Conservation (phyloP, 2,797 vertebrate genomes). For the Coracias cyanogaster region DNA sequence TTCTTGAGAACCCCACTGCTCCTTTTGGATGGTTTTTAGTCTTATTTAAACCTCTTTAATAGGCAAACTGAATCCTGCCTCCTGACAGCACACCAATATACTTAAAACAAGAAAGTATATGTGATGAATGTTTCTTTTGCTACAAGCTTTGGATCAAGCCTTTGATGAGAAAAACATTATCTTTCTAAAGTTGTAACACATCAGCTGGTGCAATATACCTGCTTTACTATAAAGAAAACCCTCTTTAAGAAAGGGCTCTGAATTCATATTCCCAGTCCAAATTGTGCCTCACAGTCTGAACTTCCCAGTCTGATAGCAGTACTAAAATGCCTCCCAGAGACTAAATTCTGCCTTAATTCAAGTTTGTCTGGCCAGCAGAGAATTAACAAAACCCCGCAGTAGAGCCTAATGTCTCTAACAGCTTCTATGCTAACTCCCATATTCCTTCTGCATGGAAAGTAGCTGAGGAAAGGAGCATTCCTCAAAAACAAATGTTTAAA, state of each 20-base stretch:
- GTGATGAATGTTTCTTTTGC: background rate
- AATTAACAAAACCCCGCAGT: background rate
- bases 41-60: background rate
- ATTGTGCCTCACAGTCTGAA: background rate
- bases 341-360: background rate
- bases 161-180: constrained; percentile 28
- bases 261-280: background rate
- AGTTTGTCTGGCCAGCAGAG: constrained; percentile 4
- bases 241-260: background rate
- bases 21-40: background rate
- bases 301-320: background rate
- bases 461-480: background rate
- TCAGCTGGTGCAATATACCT: background rate
- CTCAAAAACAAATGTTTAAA: background rate
- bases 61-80: background rate
- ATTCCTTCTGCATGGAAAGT: background rate
- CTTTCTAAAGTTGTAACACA: background rate
- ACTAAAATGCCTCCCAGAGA: constrained; percentile 11
- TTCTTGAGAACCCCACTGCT: background rate
- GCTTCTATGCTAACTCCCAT: background rate
- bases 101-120: background rate
- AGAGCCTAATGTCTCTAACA: background rate
- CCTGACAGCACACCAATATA: background rate
- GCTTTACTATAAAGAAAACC: background rate
- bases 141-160: background rate